Percentiles rank a stretch among this genome's conserved stretches.
phyloP scores from a whole-genome alignment of 2,113 vertebrate genomes.

The Ailuropoda melanoleuca region DNA sequence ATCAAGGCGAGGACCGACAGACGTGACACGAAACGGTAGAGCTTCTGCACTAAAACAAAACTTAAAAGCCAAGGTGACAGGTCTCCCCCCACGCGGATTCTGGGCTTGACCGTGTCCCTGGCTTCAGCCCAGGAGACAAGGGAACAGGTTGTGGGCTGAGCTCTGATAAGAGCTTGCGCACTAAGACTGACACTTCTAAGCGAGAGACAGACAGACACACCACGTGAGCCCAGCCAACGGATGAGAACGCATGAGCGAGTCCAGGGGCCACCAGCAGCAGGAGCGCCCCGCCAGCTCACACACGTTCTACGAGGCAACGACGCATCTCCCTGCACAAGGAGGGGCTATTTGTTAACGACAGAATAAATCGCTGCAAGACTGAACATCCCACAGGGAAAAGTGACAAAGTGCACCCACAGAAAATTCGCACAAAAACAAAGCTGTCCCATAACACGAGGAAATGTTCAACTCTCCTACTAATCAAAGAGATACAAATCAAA shows the following conservation, averaged over 20 bases:
- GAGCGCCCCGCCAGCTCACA: not conserved
- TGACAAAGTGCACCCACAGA: not conserved
- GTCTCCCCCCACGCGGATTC: not conserved
- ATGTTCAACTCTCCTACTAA: not conserved
- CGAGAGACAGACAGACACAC: not conserved
- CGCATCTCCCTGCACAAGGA: not conserved
- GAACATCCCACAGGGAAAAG: not conserved
- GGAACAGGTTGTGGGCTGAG: not conserved
- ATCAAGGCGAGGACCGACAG: not conserved
- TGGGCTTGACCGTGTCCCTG: not conserved
- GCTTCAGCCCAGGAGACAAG: not conserved
- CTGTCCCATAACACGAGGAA: not conserved
- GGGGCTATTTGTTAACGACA: not conserved
- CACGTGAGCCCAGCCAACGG: not conserved
- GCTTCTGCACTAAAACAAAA: not conserved
- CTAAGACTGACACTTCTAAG: not conserved
- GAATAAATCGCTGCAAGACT: not conserved
- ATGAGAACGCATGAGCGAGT: not conserved
- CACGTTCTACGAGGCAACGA: not conserved
- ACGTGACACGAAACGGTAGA: not conserved
- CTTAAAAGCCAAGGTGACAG: not conserved
- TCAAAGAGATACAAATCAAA: conserved; percentile 3
- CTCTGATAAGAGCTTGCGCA: not conserved
- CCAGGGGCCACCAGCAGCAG: not conserved
- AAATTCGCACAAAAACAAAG: not conserved